These are phyloP conservation scores for Glomeris maerens DNA, from an alignment of 1,140 invertebrate species.

Conservation along the genomic window DNA sequence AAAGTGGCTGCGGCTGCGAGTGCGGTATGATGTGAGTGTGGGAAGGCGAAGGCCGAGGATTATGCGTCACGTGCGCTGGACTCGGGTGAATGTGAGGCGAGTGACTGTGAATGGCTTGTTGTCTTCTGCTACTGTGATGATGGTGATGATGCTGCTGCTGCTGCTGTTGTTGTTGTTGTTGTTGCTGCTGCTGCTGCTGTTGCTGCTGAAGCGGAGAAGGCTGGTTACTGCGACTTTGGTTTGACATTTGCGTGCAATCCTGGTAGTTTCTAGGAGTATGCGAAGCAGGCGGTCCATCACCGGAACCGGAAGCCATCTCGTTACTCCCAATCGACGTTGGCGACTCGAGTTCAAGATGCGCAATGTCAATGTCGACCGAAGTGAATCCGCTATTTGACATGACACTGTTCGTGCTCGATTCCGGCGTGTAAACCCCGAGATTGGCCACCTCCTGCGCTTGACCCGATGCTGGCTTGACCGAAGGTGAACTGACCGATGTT, in stretches of 20 bases:
- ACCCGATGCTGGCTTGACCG: background rate
- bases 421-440: constrained; percentile 66
- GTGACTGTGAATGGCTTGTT: constrained; percentile 18
- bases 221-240: background rate
- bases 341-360: constrained; percentile 66
- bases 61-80: background rate
- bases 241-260: constrained; percentile 25
- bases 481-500: background rate
- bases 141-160: constrained; percentile 25
- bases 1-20: background rate
- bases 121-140: constrained; percentile 25
- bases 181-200: constrained; percentile 27
- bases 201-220: constrained; percentile 22
- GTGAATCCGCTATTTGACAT: constrained; percentile 56
- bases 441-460: constrained; percentile 41
- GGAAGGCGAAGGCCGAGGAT: background rate
- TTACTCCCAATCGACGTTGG: constrained; percentile 66
- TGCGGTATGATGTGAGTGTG: background rate
- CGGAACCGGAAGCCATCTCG: constrained; percentile 50
- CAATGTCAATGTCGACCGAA: constrained; percentile 64
- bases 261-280: constrained; percentile 42
- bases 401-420: constrained; percentile 69
- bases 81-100: background rate
- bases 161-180: constrained; percentile 25
- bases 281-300: constrained; percentile 24